These are phyloP conservation scores for Seladonia tumulorum DNA, from an alignment of 2,888 invertebrate genomes.

Conservation along the genomic window DNA sequence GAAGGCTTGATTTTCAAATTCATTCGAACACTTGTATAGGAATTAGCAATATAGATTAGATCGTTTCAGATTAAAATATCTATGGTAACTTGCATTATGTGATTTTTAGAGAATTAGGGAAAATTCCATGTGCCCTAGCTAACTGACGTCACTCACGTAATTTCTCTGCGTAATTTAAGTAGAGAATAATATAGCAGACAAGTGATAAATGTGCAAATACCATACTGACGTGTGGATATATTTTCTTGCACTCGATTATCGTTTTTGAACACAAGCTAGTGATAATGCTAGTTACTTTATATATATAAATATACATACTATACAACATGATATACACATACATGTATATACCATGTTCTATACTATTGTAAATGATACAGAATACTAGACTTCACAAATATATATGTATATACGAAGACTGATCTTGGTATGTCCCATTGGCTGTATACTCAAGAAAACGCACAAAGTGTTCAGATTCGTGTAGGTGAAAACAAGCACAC, in stretches of 20 bases:
- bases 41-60: constrained; percentile 68
- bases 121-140: constrained; percentile 77
- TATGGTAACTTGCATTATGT: constrained; percentile 75
- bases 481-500: constrained; percentile 13
- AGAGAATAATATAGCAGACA: constrained; percentile 64
- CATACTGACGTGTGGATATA: constrained; percentile 58
- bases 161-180: constrained; percentile 75
- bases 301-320: constrained; percentile 16
- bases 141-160: constrained; percentile 75
- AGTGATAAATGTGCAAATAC: constrained; percentile 64
- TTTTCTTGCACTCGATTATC: constrained; percentile 70
- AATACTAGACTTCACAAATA: constrained; percentile 68
- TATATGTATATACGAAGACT: constrained; percentile 69
- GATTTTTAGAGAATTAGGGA: constrained; percentile 79
- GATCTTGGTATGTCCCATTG: constrained; percentile 76
- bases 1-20: constrained; percentile 78
- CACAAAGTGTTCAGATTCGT: constrained; percentile 29
- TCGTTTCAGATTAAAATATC: constrained; percentile 67
- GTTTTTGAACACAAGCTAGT: constrained; percentile 64
- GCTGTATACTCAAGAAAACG: constrained; percentile 62
- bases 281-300: constrained; percentile 66
- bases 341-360: constrained; percentile 63
- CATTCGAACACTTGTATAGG: constrained; percentile 69
- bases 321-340: constrained; percentile 46
- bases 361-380: constrained; percentile 64